Evolutionary conservation across 1,140 invertebrate genomes (phyloP).

Genomic region (Elysia chlorotica): DNA sequence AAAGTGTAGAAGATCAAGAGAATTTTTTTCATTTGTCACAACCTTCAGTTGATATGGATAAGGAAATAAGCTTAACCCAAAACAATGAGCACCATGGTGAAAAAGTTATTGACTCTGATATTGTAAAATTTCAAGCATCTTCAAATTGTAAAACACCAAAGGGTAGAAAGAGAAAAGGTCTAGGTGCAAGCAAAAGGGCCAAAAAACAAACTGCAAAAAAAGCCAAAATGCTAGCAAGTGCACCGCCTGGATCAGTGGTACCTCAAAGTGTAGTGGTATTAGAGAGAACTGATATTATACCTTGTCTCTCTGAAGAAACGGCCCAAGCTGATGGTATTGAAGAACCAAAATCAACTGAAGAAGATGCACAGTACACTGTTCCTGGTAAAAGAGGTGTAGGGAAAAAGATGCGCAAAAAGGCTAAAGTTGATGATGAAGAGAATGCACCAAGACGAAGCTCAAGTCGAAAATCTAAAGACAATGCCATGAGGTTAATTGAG

Average conservation of each 20-base stretch:
- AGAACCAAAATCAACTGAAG: too few relatives aligned
- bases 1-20: too few relatives aligned
- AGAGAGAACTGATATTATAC: too few relatives aligned
- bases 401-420: background rate
- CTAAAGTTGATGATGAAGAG: background rate
- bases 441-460: conserved; percentile 8
- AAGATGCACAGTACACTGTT: too few relatives aligned
- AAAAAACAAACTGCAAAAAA: conserved; percentile 1
- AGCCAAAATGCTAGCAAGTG: conserved; percentile 3
- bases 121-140: background rate
- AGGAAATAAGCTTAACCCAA: background rate
- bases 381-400: background rate
- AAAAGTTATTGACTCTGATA: background rate
- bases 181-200: too few relatives aligned
- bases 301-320: too few relatives aligned
- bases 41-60: background rate
- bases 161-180: conserved; percentile 6
- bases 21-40: too few relatives aligned
- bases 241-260: too few relatives aligned
- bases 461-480: conserved; percentile 16
- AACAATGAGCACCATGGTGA: background rate
- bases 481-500: conserved; percentile 22
- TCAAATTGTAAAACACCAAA: background rate
- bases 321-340: too few relatives aligned
- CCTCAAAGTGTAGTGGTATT: background rate